These are phyloP conservation scores for Setophaga petechia DNA, from an alignment of 2,113 vertebrate species.

Conservation along the genomic window DNA sequence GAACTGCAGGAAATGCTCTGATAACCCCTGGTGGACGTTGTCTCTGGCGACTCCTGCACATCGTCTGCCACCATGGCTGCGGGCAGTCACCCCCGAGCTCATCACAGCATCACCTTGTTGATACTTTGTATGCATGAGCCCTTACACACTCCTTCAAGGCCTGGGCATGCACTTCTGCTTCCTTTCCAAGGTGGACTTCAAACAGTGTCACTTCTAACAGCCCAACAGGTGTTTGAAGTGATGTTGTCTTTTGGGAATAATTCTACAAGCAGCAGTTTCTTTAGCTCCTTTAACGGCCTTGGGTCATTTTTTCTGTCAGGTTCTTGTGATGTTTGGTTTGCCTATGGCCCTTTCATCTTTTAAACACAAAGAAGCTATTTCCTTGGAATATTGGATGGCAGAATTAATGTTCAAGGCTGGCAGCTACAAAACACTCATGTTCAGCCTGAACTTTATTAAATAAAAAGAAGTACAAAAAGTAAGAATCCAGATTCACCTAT, in stretches of 20 bases:
- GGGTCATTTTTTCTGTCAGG: not conserved
- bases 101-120: not conserved
- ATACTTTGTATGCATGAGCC: not conserved
- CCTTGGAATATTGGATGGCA: not conserved
- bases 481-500: not conserved
- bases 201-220: not conserved
- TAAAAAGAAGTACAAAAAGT: not conserved
- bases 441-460: slow-evolving; percentile 6
- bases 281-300: not conserved
- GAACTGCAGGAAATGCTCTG: not conserved
- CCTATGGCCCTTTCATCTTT: slow-evolving; percentile 4
- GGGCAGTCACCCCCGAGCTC: not conserved
- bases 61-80: not conserved
- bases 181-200: not conserved
- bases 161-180: not conserved
- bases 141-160: not conserved
- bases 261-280: not conserved
- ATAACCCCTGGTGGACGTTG: not conserved
- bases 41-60: not conserved
- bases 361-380: slow-evolving; percentile 35
- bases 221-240: not conserved
- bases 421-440: not conserved
- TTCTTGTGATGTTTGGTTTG: not conserved
- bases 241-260: not conserved
- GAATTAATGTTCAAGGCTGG: slow-evolving; percentile 6